Conservation (phyloP, 2,888 invertebrate genomes). For the Patella ulyssiponensis region DNA sequence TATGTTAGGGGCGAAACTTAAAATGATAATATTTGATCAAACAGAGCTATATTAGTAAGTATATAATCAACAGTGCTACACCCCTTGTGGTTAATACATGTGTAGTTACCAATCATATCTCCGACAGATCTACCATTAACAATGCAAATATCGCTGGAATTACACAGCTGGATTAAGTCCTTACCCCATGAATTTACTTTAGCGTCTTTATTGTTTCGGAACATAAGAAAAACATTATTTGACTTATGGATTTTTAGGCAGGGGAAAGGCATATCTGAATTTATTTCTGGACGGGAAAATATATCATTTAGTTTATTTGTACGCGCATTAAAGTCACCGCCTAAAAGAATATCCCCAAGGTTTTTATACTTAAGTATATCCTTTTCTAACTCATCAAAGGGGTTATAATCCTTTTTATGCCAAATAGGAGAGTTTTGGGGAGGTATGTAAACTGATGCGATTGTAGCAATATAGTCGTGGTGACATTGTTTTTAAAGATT, state of each 20-base stretch:
- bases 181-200: slow-evolving; percentile 23
- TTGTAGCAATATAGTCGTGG: too few relatives aligned
- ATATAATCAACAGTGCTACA: slow-evolving; percentile 26
- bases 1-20: not conserved
- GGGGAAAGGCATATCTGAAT: not conserved
- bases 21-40: not conserved
- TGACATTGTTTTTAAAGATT: too few relatives aligned
- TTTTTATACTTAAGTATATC: not conserved
- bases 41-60: not conserved
- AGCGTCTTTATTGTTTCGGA: slow-evolving; percentile 13
- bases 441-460: slow-evolving; percentile 20
- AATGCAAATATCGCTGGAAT: slow-evolving; percentile 18
- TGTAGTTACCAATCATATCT: slow-evolving; percentile 19
- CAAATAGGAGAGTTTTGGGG: slow-evolving; percentile 16
- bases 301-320: slow-evolving; percentile 14
- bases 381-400: slow-evolving; percentile 18
- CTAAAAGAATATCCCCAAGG: slow-evolving; percentile 1
- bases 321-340: too few relatives aligned
- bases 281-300: not conserved
- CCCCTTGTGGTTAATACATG: slow-evolving; percentile 18
- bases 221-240: not conserved
- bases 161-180: slow-evolving; percentile 23
- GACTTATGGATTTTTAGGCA: not conserved
- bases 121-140: slow-evolving; percentile 28
- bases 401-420: slow-evolving; percentile 13